Conservation (phyloP, 92 coral and sea anemone species). For the Heteractis magnifica region DNA sequence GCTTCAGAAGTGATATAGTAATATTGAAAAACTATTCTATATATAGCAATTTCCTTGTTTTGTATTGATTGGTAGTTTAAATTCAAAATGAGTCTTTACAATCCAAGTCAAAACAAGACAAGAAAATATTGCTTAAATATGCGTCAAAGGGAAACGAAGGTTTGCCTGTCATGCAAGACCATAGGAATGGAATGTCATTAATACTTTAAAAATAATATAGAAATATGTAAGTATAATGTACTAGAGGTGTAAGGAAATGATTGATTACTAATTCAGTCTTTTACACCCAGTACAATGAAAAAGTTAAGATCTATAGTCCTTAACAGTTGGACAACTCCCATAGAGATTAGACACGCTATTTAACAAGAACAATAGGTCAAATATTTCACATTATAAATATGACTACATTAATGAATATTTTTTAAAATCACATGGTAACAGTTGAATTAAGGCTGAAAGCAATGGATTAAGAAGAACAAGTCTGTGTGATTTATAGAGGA, state of each 20-base stretch:
- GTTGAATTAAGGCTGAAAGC: background rate
- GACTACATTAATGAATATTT: slow-evolving; percentile 1
- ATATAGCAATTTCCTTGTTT: too few species aligned
- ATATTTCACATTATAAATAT: slow-evolving; percentile 1
- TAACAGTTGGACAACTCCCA: background rate
- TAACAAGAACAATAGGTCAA: slow-evolving; percentile 17
- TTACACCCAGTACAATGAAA: background rate
- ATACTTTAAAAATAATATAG: too few species aligned
- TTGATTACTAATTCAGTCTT: background rate
- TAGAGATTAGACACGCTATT: slow-evolving; percentile 1
- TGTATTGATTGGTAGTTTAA: background rate
- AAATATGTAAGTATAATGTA: background rate
- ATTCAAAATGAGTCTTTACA: background rate
- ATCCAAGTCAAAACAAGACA: background rate
- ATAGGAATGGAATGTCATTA: background rate
- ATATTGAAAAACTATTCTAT: too few species aligned
- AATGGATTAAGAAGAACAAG: too few species aligned
- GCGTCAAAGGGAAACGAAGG: background rate
- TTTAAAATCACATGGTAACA: background rate
- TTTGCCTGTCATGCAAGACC: background rate
- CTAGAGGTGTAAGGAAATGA: background rate
- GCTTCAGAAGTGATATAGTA: too few species aligned
- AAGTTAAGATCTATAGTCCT: background rate
- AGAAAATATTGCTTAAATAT: background rate
- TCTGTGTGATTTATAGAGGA: background rate